Percentiles rank a stretch among this genome's conserved stretches.
Conservation (phyloP, 2,797 vertebrate genomes). For the Acropternis orthonyx region DNA sequence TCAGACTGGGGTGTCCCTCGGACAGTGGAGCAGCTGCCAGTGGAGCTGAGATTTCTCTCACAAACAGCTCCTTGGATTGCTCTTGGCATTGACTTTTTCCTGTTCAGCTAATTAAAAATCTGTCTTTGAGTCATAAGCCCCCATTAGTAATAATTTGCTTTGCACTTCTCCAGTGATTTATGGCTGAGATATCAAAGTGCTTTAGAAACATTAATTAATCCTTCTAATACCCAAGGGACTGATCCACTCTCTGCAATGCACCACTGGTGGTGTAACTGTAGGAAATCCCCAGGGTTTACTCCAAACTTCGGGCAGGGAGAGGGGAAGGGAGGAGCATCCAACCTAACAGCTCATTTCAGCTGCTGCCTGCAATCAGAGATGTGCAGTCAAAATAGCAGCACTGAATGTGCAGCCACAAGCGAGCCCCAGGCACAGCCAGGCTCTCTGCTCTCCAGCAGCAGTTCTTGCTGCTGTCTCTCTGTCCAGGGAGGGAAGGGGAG, state of each 20-base stretch:
- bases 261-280: constrained; percentile 26
- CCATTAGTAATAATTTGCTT: constrained; percentile 69
- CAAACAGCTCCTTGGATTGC: constrained; percentile 53
- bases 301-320: neutral
- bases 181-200: constrained; percentile 63
- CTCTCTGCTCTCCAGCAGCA: neutral
- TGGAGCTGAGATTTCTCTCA: neutral
- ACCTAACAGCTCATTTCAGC: neutral
- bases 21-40: neutral
- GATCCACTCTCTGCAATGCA: constrained; percentile 37
- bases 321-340: neutral
- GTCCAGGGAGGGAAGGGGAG: accelerated
- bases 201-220: constrained; percentile 68
- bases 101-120: constrained; percentile 68
- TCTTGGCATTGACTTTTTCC: constrained; percentile 62
- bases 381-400: constrained; percentile 1
- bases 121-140: constrained; percentile 65
- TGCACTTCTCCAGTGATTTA: constrained; percentile 65
- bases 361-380: neutral
- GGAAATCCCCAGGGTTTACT: constrained; percentile 34
- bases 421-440: neutral
- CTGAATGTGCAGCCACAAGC: neutral
- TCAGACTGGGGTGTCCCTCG: neutral
- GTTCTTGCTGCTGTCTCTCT: neutral
- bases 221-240: constrained; percentile 54